phyloP scores from a whole-genome alignment of 2,797 vertebrate genomes.

The Numenius phaeopus region DNA sequence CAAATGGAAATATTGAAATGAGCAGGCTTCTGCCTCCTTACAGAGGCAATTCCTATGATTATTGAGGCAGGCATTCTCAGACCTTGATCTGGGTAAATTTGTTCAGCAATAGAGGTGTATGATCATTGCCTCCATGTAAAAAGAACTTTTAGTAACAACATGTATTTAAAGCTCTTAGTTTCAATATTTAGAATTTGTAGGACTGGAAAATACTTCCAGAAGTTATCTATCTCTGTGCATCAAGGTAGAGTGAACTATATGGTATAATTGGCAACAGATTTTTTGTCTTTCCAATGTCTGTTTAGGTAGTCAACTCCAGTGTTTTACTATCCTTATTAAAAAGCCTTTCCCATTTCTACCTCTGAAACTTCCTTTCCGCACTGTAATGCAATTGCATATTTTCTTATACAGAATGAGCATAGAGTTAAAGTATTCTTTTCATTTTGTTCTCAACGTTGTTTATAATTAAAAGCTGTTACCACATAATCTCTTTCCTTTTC shows the following conservation, averaged over 20 bases:
- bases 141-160: not conserved
- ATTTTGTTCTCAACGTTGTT: not conserved
- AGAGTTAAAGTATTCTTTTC: not conserved
- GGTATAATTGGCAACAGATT: not conserved
- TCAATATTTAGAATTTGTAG: not conserved
- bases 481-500: not conserved
- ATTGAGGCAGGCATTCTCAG: not conserved
- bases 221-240: not conserved
- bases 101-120: not conserved
- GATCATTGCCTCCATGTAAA: not conserved
- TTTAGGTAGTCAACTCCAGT: not conserved
- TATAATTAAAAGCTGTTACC: not conserved
- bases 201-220: not conserved
- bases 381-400: not conserved
- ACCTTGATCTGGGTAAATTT: not conserved
- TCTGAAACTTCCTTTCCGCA: not conserved
- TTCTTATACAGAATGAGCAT: not conserved
- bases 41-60: not conserved
- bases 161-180: not conserved
- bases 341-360: not conserved
- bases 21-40: not conserved
- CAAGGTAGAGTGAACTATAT: rapidly evolving
- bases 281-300: not conserved
- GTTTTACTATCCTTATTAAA: not conserved
- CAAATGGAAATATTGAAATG: not conserved